These are phyloP conservation scores for Heliocidaris tuberculata DNA, from an alignment of 35 echinoderm and acorn worm species.

Conservation along the genomic window DNA sequence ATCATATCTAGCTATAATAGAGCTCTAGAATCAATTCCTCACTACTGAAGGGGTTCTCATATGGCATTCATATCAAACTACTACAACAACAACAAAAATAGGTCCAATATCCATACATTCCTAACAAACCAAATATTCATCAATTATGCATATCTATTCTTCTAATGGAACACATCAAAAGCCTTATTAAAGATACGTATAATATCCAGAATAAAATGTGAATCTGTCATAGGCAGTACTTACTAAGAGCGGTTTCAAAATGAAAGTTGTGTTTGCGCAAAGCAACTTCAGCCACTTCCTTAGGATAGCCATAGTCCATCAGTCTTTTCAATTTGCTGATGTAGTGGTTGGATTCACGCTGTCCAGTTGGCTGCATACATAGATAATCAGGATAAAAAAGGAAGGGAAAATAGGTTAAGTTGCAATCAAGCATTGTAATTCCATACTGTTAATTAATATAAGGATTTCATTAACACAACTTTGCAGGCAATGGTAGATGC, in stretches of 20 bases:
- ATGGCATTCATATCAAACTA: not conserved
- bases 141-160: not conserved
- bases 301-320: constrained; percentile 81
- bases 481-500: too few species aligned
- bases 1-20: not conserved
- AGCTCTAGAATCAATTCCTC: not conserved
- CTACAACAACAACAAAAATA: not conserved
- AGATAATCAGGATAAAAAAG: not conserved
- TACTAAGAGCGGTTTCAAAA: constrained; percentile 84
- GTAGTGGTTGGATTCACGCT: constrained; percentile 66
- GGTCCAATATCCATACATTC: not conserved
- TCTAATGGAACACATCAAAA: not conserved
- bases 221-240: constrained; percentile 46
- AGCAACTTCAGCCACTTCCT: constrained; percentile 84
- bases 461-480: too few species aligned
- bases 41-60: not conserved
- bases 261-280: constrained; percentile 86
- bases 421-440: not conserved
- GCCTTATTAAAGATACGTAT: not conserved
- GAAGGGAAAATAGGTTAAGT: not conserved
- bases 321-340: constrained; percentile 75
- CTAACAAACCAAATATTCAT: not conserved
- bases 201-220: not conserved
- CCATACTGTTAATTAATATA: too few species aligned
- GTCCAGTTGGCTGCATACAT: constrained; percentile 4